Conservation (phyloP, 2,113 vertebrate genomes). For the Neolamprologus kungweensis region DNA sequence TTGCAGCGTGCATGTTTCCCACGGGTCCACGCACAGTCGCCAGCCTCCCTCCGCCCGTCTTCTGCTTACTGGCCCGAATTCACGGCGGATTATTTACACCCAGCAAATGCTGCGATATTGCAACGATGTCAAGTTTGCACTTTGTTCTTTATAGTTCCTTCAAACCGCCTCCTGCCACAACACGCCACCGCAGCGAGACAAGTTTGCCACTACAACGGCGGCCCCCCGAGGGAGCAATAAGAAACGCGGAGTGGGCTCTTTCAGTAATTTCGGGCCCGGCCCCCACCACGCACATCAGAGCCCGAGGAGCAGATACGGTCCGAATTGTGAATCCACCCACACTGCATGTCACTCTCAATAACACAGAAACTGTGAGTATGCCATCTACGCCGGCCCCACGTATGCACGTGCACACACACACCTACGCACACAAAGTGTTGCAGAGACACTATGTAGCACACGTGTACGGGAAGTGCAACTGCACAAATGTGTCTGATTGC, state of each 20-base stretch:
- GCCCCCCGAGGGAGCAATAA: conserved; percentile 1
- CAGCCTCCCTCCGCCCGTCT: background rate
- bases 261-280: conserved; percentile 13
- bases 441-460: background rate
- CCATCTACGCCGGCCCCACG: background rate
- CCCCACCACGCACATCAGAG: conserved; percentile 14
- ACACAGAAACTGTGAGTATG: background rate
- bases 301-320: conserved; percentile 30
- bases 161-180: background rate
- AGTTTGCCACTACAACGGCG: background rate
- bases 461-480: background rate
- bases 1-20: background rate
- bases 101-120: background rate
- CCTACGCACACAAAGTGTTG: background rate
- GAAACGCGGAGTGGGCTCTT: conserved; percentile 39
- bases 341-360: conserved; percentile 27
- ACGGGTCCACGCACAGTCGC: background rate
- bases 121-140: background rate
- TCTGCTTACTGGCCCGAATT: background rate
- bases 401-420: background rate
- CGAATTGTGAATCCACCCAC: conserved; percentile 48
- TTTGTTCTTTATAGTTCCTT: background rate
- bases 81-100: conserved; percentile 19
- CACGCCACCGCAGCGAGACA: background rate
- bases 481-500: background rate